These are phyloP conservation scores for Engraulis encrasicolus DNA, from an alignment of 2,113 vertebrate species.

Conservation along the genomic window DNA sequence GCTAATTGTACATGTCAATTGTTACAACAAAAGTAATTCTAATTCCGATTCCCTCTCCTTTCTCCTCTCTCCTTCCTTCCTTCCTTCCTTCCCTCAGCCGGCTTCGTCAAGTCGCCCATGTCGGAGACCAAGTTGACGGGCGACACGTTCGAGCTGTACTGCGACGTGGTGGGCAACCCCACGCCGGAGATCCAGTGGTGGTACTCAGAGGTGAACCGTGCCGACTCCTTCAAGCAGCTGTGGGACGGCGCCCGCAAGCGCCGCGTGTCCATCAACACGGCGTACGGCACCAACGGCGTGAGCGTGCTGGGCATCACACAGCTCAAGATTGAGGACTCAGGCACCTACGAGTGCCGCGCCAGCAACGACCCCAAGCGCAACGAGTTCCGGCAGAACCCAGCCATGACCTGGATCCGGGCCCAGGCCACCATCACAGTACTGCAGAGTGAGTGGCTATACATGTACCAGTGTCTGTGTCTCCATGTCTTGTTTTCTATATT, in stretches of 20 bases:
- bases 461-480: no score
- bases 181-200: constrained; percentile 99
- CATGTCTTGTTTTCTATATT: constrained; percentile 86
- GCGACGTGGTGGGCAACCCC: constrained; percentile 96
- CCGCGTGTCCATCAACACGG: constrained; percentile 94
- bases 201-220: constrained; percentile 97
- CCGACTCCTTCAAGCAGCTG: constrained; percentile 98
- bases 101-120: constrained; percentile 99
- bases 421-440: constrained; percentile 98
- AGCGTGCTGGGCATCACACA: constrained; percentile 95
- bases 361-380: constrained; percentile 98
- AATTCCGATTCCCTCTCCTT: constrained; percentile 56
- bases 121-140: constrained; percentile 99
- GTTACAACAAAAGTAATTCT: no score
- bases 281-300: constrained; percentile 93
- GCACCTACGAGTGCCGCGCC: constrained; percentile 98
- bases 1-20: no score
- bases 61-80: constrained; percentile 53
- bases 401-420: constrained; percentile 98
- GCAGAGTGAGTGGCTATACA: constrained; percentile 99
- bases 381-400: constrained; percentile 96
- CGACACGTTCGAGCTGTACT: constrained; percentile 99
- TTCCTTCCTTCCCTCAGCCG: constrained; percentile 87
- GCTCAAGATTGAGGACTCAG: constrained; percentile 96
- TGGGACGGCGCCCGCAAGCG: constrained; percentile 96